Conservation (phyloP, 2,888 invertebrate species). For the Brenthis hecate region DNA sequence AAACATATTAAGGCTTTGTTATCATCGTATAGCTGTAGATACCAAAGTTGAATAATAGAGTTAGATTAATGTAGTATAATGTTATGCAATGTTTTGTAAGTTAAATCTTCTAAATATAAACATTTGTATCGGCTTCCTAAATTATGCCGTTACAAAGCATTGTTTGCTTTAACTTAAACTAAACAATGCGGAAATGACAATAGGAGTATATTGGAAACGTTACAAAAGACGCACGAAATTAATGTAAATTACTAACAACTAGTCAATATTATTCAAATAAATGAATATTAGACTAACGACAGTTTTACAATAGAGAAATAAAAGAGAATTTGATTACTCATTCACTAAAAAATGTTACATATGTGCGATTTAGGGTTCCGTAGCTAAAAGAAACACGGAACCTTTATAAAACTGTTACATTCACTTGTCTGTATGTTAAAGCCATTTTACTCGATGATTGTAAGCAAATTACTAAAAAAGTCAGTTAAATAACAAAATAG, state of each 20-base stretch:
- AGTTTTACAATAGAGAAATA: too few species aligned
- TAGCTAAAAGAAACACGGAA: too few species aligned
- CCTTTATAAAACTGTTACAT: too few species aligned
- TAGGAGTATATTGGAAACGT: slow-evolving; percentile 1
- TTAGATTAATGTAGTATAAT: slow-evolving; percentile 17
- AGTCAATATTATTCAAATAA: slow-evolving; percentile 6
- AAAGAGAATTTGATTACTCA: too few species aligned
- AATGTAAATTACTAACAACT: not conserved
- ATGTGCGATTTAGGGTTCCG: too few species aligned
- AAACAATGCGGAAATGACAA: not conserved
- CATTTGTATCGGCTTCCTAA: not conserved
- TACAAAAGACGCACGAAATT: not conserved
- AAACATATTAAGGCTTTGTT: slow-evolving; percentile 32
- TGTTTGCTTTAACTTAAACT: slow-evolving; percentile 3
- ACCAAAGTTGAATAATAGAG: slow-evolving; percentile 19
- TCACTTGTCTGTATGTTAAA: too few species aligned
- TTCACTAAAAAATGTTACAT: too few species aligned
- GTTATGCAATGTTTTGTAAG: not conserved
- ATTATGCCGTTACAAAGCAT: not conserved
- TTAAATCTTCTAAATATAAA: not conserved
- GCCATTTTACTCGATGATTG: too few species aligned
- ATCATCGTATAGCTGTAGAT: slow-evolving; percentile 19
- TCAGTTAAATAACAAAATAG: too few species aligned
- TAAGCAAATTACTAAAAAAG: too few species aligned
- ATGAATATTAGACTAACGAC: too few species aligned